Evolutionary conservation across 2,888 invertebrate genomes (phyloP), one percentile per base, ranked within the genome.

Genomic region (Phorcus lineatus): DNA sequence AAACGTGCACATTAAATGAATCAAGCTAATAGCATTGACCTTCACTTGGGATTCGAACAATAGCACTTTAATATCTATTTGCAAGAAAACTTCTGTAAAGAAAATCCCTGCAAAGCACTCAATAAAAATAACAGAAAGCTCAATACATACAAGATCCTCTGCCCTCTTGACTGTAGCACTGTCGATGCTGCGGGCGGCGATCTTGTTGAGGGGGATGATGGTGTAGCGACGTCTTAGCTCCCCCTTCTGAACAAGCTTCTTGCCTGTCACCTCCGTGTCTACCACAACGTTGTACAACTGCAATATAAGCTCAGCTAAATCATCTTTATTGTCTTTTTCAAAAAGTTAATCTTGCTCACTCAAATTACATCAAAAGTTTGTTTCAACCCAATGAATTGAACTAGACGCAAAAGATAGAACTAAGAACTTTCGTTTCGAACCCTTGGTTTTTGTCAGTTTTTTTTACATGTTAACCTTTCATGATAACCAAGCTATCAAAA

Each of bases 231-330:
- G 94, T 91, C 95, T 95, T 81, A 99, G 94, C 86, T 96, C 95
- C 0, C 98, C 98, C 82, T 95, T 95, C 93, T 97, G 95, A 80
- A 99, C 94, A 83, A 99, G 94, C 91, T 96, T 95, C 93, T 97
- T 97, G 31, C 92, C 96, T 0, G 97, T 97, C 78, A 94, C 94
- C 91, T 98, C 97, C 67, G 95, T 96, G 91, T 98, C 97, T 53
- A 98, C 97, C 75, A 99, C 96, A 81, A 98, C 96, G 94, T 98
- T 97, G 94, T 96, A 97, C 36, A 99, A 93, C 97, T 98, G 92
- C 67, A 94, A 93, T 11, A 87, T 28, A 66, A 53, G 53, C 76
- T 52, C 1, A 70, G 22, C 16, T 28, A 0, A 62, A 28, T 3
- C 13, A 62, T 24, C 11, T 7, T 11, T 13, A 47, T 6, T 47